phyloP scores from a whole-genome alignment of 2,113 vertebrate genomes.

The Seriola quinqueradiata region DNA sequence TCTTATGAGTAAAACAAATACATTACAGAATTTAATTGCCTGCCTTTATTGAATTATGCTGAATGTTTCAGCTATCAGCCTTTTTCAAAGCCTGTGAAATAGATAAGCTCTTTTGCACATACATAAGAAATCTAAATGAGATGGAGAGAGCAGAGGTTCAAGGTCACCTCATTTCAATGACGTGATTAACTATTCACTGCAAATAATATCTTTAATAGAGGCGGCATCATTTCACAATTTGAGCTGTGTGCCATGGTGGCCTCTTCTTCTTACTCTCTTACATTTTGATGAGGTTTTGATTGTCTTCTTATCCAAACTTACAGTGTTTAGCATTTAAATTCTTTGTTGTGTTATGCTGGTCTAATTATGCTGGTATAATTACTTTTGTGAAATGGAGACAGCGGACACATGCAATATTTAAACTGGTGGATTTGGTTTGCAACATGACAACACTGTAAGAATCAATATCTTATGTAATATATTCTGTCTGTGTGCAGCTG shows the following conservation, averaged over 20 bases:
- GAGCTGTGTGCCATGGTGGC: not conserved
- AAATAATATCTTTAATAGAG: slow-evolving; percentile 9
- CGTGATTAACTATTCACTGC: slow-evolving; percentile 11
- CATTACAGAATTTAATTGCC: not conserved
- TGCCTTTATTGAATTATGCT: slow-evolving; percentile 20
- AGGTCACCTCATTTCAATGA: not conserved
- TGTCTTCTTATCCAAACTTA: not conserved
- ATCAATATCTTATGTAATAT: not conserved
- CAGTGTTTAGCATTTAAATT: slow-evolving; percentile 1
- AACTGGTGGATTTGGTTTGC: too few relatives aligned
- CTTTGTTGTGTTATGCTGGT: not conserved
- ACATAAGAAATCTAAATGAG: not conserved
- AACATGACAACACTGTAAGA: not conserved
- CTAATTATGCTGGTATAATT: slow-evolving; percentile 10
- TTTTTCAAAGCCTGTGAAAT: not conserved
- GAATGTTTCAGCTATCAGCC: not conserved
- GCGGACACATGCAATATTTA: slow-evolving; percentile 4
- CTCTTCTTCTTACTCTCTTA: not conserved
- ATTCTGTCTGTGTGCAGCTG: not conserved
- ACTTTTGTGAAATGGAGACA: slow-evolving; percentile 7
- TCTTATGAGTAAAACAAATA: not conserved
- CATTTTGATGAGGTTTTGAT: slow-evolving; percentile 21
- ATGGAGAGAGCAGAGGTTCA: not conserved
- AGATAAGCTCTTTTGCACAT: not conserved
- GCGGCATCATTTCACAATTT: not conserved